Base-by-base conservation (phyloP, 1,140 invertebrate genomes). In the Eciton burchellii region DNA sequence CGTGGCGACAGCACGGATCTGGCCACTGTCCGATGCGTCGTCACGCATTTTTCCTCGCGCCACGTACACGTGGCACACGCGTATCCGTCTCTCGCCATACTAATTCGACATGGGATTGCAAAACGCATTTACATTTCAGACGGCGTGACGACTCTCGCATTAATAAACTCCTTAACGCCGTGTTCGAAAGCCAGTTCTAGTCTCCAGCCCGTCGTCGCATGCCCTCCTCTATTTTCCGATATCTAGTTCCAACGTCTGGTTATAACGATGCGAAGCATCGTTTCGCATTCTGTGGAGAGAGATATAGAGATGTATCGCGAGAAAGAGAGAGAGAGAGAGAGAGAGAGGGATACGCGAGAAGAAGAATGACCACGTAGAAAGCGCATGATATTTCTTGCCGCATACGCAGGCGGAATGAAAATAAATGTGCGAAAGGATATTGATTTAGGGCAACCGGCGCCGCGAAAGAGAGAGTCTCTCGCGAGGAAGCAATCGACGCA, bases 391-490 rank as follows among this genome's bases (percentile, higher is more conserved):
- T 19, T 62, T 12, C 35, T 21, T 43, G 35, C 35, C 29, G 6
- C 35, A 8, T 21, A 62, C 5, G 8, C 35, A 24, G 14, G 12
- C 29, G 26, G 4, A n/a, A 54, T 65, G 3, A 68, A 24, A 79
- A 79, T 68, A 77, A 74, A 79, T 54, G 24, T 79, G 0, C n/a
- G 57, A 35, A 54, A 47, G 1, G 11, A 52, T 62, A 74, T 73
- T 3, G 26, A 73, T 52, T 47, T 49, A 49, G 60, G 49, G 24
- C 56, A 49, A 9, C 11, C 8, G 24, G 12, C 11, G 45, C 49
- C 12, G 43, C 79, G 71, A 85, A 56, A 4, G 21, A 49, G 43
- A 82, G 49, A 49, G 21, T 72, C 62, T 29, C 35, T 76, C 8
- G 71, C 24, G 56, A 66, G 11, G 59, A 74, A 59, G 68, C 74